Evolutionary conservation across 1,140 invertebrate species (phyloP).

Genomic region (Nixonia krombeini): DNA sequence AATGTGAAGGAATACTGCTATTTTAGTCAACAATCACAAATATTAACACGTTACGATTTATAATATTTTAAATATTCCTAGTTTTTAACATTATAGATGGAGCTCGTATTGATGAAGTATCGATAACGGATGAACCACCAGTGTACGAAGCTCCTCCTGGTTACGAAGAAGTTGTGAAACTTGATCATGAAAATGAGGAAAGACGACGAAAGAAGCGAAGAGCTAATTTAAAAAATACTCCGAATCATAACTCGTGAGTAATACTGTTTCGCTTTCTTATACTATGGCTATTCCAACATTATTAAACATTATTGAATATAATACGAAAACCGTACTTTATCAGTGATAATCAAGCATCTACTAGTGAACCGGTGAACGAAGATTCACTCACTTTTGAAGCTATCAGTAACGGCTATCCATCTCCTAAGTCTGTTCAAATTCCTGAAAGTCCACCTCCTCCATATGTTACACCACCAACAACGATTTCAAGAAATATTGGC

Average conservation of each 20-base stretch:
- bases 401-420: constrained; percentile 6
- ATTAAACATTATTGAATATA: neutral
- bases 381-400: constrained; percentile 1
- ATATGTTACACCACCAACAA: constrained; percentile 62
- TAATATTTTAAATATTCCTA: constrained; percentile 52
- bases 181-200: constrained; percentile 62
- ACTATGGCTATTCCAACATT: neutral
- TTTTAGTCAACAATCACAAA: too few relatives aligned
- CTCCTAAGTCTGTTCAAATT: constrained; percentile 15
- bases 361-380: constrained; percentile 22
- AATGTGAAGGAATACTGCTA: too few relatives aligned
- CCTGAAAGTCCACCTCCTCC: constrained; percentile 66
- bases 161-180: constrained; percentile 79
- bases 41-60: too few relatives aligned
- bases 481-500: constrained; percentile 46
- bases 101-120: constrained; percentile 72
- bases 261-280: neutral
- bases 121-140: constrained; percentile 77
- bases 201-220: constrained; percentile 42
- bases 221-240: constrained; percentile 28
- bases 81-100: constrained; percentile 68
- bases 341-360: constrained; percentile 41
- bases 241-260: constrained; percentile 56
- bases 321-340: neutral
- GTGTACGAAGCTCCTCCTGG: constrained; percentile 80